A percentile compares a stretch with the other conserved stretches of the same genome.
Evolutionary conservation across 1,140 invertebrate species (phyloP).

Genomic region (Campoletis sonorensis): DNA sequence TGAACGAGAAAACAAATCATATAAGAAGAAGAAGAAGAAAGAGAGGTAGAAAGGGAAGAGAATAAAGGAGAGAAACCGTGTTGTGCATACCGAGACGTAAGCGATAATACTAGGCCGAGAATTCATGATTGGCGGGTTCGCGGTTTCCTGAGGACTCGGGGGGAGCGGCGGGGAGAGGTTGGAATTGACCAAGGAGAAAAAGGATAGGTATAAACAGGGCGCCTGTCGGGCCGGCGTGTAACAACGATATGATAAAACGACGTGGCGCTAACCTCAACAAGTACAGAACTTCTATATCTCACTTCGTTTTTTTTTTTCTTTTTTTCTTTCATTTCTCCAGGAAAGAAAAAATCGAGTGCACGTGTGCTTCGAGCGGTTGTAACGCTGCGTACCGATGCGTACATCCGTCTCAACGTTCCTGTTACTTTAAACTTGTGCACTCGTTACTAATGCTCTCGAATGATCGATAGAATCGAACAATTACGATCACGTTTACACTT

Average conservation of each 20-base stretch:
- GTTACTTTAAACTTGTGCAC: not conserved
- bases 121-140: constrained; percentile 41
- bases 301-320: not conserved
- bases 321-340: constrained; percentile 19
- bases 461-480: constrained; percentile 3
- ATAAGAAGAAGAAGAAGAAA: not conserved
- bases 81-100: constrained; percentile 22
- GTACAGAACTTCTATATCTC: constrained; percentile 31
- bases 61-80: not conserved
- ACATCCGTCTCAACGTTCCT: constrained; percentile 8
- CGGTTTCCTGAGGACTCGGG: not conserved
- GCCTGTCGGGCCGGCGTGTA: constrained; percentile 50
- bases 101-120: constrained; percentile 46
- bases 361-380: constrained; percentile 53
- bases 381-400: constrained; percentile 59
- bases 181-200: constrained; percentile 18
- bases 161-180: not conserved
- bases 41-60: not conserved
- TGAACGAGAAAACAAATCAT: not conserved
- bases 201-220: constrained; percentile 51
- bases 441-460: not conserved
- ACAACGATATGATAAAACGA: constrained; percentile 63
- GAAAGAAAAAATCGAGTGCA: constrained; percentile 56
- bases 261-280: constrained; percentile 58
- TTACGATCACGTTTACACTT: not conserved